phyloP scores from a whole-genome alignment of 1,140 invertebrate genomes.

The Dreissena polymorpha region DNA sequence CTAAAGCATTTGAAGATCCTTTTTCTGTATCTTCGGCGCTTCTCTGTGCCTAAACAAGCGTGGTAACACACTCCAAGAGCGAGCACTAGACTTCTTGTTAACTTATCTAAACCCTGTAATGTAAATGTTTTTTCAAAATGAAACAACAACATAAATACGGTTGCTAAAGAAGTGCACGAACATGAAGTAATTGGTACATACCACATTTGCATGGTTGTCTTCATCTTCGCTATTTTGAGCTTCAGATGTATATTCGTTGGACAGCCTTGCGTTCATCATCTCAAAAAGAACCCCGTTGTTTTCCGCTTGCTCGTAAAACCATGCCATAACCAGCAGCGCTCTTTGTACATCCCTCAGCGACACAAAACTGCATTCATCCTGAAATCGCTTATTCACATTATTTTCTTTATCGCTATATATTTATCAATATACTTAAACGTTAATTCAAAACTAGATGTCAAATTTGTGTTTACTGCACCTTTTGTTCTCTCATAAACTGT shows the following conservation, averaged over 20 bases:
- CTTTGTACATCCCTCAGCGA: slow-evolving; percentile 74
- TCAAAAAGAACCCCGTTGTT: too few relatives aligned
- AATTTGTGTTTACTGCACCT: slow-evolving; percentile 49
- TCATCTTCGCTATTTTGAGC: too few relatives aligned
- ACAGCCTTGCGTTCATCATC: too few relatives aligned
- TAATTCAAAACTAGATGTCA: too few relatives aligned
- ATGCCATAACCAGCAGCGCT: slow-evolving; percentile 62
- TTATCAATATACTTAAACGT: too few relatives aligned
- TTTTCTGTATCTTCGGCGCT: slow-evolving; percentile 59
- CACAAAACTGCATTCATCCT: slow-evolving; percentile 77
- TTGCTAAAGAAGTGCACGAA: too few relatives aligned
- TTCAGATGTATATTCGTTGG: too few relatives aligned
- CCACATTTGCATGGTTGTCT: too few relatives aligned
- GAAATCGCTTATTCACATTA: background rate
- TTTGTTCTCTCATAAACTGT: slow-evolving; percentile 73
- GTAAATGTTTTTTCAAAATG: background rate
- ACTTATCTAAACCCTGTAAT: background rate
- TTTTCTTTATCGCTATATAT: too few relatives aligned
- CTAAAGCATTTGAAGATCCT: slow-evolving; percentile 56
- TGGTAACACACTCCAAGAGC: slow-evolving; percentile 73
- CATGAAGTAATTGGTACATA: too few relatives aligned
- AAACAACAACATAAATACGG: too few relatives aligned
- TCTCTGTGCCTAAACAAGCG: slow-evolving; percentile 62
- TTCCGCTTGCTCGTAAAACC: slow-evolving; percentile 54
- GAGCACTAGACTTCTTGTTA: slow-evolving; percentile 63